These are phyloP conservation scores for Seriola quinqueradiata DNA, from an alignment of 2,113 vertebrate genomes.

Conservation along the genomic window DNA sequence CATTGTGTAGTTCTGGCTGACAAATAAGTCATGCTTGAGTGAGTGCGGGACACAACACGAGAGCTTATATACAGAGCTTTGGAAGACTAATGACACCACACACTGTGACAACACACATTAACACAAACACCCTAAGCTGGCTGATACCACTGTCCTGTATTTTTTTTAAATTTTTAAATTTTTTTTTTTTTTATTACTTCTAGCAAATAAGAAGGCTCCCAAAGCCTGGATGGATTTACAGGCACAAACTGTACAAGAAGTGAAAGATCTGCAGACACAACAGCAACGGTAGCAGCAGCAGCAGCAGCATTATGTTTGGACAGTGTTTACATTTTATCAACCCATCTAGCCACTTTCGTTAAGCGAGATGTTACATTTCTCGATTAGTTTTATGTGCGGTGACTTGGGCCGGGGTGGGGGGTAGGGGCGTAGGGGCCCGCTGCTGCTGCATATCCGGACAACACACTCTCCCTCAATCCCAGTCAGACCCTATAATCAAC, in stretches of 20 bases:
- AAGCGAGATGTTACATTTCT: conserved; percentile 53
- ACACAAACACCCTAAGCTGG: conserved; percentile 7
- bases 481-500: conserved; percentile 74
- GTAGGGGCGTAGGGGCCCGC: not conserved
- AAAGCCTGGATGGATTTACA: not conserved
- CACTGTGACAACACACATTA: conserved; percentile 46
- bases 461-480: conserved; percentile 55
- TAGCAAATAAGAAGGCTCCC: conserved; percentile 13
- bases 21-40: conserved; percentile 59
- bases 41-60: conserved; percentile 47
- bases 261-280: conserved; percentile 11
- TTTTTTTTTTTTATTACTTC: conserved; percentile 1
- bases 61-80: conserved; percentile 38
- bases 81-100: conserved; percentile 61
- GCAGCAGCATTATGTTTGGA: conserved; percentile 16
- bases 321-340: conserved; percentile 52
- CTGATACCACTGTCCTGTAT: not conserved
- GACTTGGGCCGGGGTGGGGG: conserved; percentile 18
- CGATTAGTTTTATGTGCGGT: conserved; percentile 68
- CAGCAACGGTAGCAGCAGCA: not conserved
- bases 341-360: conserved; percentile 35
- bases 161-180: too few relatives aligned
- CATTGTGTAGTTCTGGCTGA: conserved; percentile 66
- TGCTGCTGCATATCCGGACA: conserved; percentile 61
- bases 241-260: conserved; percentile 8